Evolutionary conservation across 2,113 vertebrate genomes (phyloP).

Genomic region (Reinhardtius hippoglossoides): DNA sequence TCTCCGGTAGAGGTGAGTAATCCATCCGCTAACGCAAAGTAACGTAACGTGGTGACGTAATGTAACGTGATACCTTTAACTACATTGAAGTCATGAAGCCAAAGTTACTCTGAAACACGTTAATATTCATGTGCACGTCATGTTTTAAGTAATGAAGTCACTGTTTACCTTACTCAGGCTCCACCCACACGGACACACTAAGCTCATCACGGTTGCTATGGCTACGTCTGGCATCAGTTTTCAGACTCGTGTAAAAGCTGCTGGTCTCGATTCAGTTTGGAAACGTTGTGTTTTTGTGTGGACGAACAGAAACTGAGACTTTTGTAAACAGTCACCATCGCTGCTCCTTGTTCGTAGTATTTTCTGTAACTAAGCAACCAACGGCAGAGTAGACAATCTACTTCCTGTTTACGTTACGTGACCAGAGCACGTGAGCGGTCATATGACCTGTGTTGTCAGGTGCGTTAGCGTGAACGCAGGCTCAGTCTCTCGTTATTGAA

Average conservation of each 20-base stretch:
- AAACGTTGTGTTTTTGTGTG: too few species aligned
- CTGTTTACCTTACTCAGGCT: neutral
- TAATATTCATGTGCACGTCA: too few species aligned
- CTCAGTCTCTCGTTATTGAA: too few species aligned
- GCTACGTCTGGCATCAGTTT: neutral
- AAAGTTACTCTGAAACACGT: neutral
- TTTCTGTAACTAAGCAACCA: neutral
- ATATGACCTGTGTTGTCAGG: neutral
- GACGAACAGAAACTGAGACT: too few species aligned
- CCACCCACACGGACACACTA: neutral
- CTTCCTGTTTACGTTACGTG: neutral
- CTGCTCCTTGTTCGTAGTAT: neutral
- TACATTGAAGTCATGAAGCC: neutral
- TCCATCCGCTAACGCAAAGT: neutral
- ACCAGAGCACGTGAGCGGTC: neutral
- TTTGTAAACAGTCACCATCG: too few species aligned
- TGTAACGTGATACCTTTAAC: neutral
- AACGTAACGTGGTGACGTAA: neutral
- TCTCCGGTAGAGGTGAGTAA: constrained; percentile 55
- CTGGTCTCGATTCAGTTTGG: too few species aligned
- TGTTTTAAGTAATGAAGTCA: neutral
- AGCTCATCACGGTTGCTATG: neutral
- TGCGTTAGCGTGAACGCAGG: neutral
- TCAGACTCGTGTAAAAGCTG: neutral
- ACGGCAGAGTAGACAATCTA: neutral